These are phyloP conservation scores for Phania funesta DNA, from an alignment of 2,888 invertebrate genomes.

Conservation along the genomic window DNA sequence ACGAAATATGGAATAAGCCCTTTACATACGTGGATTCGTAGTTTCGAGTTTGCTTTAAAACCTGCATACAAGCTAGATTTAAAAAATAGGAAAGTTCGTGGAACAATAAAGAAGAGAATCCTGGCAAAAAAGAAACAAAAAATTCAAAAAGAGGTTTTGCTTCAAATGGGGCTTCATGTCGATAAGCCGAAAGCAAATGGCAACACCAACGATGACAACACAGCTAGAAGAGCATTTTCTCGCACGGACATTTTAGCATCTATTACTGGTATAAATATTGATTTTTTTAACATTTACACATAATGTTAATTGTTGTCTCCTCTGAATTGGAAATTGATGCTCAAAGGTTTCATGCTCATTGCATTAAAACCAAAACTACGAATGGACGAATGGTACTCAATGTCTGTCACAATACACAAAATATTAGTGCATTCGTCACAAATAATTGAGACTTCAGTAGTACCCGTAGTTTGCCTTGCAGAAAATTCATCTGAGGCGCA, in stretches of 20 bases:
- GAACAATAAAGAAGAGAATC: not conserved
- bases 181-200: constrained; percentile 47
- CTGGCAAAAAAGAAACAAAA: constrained; percentile 11
- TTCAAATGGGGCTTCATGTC: constrained; percentile 34
- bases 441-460: constrained; percentile 37
- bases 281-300: constrained; percentile 32
- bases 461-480: constrained; percentile 17
- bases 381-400: constrained; percentile 40
- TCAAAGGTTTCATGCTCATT: constrained; percentile 34
- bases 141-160: constrained; percentile 32
- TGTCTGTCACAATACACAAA: constrained; percentile 42
- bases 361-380: constrained; percentile 24
- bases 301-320: constrained; percentile 36
- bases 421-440: constrained; percentile 30
- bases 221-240: constrained; percentile 32
- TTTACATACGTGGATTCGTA: constrained; percentile 2
- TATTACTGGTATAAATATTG: constrained; percentile 21
- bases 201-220: constrained; percentile 29
- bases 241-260: constrained; percentile 31
- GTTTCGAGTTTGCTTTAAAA: constrained; percentile 8
- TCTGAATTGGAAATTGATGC: constrained; percentile 46
- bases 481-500: constrained; percentile 30
- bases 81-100: constrained; percentile 33
- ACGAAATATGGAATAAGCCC: constrained; percentile 4
- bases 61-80: constrained; percentile 34